Evolutionary conservation across 2,113 vertebrate genomes (phyloP).

Genomic region (Burhinus bistriatus): DNA sequence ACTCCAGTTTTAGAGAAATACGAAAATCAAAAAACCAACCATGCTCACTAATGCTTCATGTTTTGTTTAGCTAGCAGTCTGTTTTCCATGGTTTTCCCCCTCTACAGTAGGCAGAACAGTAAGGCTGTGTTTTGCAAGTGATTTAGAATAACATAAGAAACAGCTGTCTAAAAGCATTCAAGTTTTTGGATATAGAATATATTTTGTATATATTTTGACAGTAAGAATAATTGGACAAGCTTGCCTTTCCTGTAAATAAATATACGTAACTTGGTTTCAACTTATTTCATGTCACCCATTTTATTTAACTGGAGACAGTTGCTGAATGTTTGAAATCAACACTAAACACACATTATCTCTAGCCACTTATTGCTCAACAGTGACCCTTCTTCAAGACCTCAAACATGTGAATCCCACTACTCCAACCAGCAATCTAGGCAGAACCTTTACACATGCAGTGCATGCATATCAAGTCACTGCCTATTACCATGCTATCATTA

Average conservation of each 20-base stretch:
- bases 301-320: not conserved
- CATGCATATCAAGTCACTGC: not conserved
- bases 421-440: not conserved
- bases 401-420: not conserved
- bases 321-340: not conserved
- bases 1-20: not conserved
- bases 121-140: not conserved
- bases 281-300: not conserved
- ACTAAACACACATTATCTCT: not conserved
- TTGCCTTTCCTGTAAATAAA: not conserved
- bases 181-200: not conserved
- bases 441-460: not conserved
- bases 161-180: not conserved
- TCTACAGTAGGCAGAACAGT: not conserved
- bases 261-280: not conserved
- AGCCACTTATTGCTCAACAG: not conserved
- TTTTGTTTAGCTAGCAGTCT: not conserved
- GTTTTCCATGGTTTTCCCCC: not conserved
- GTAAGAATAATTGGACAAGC: not conserved
- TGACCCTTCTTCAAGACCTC: not conserved
- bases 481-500: not conserved
- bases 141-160: not conserved
- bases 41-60: not conserved
- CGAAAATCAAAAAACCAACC: not conserved
- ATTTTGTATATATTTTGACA: not conserved